Base-by-base conservation (phyloP, 2,888 invertebrate genomes). In the Agonopterix subpropinquella region DNA sequence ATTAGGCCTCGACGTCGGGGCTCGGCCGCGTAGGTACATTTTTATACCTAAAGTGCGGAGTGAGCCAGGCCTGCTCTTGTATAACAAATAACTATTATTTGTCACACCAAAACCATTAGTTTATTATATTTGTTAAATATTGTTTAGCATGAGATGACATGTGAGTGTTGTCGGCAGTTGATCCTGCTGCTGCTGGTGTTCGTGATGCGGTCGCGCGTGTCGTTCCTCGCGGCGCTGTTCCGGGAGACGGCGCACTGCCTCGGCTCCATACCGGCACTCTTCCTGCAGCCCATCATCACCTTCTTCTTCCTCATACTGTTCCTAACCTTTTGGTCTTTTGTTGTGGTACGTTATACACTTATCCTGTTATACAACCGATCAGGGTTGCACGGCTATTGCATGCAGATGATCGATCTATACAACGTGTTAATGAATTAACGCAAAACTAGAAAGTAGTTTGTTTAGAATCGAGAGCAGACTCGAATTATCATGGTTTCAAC, bases 241-340 rank as follows among this genome's bases (percentile, higher is more conserved):
- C 93, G 93, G 70, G 97, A 98, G 81, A 96, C 98, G 1, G 96
- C 96, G 10, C 92, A 93, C 65, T 98, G 97, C 70, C 90, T 98
- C 62, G 91, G 93, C 50, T 92, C 93, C 61, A 91, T 98, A 61
- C 98, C 98, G 0, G 92, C 93, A 3, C 88, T 98, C 44, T 92
- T 97, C 67, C 85, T 96, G 42, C 97, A 97, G 68, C 96, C 96
- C 0, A 75, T 96, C 10, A 79, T 96, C 67, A 98, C 98, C 1
- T 96, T 97, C 74, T 62, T 94, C 53, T 91, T 94, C 52, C 89
- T 98, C 0, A 79, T 94, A 15, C 67, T 92, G 47, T 97, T 98
- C 77, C 93, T 97, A 61, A 83, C 92, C 53, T 96, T 95, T 83
- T 98, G 98, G 97, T 90, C 96, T 10, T 85, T 92, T 51, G 94